Evolutionary conservation across 2,888 invertebrate genomes (phyloP), one percentile per base, ranked within the genome.

Genomic region (Polymixis flavicincta): DNA sequence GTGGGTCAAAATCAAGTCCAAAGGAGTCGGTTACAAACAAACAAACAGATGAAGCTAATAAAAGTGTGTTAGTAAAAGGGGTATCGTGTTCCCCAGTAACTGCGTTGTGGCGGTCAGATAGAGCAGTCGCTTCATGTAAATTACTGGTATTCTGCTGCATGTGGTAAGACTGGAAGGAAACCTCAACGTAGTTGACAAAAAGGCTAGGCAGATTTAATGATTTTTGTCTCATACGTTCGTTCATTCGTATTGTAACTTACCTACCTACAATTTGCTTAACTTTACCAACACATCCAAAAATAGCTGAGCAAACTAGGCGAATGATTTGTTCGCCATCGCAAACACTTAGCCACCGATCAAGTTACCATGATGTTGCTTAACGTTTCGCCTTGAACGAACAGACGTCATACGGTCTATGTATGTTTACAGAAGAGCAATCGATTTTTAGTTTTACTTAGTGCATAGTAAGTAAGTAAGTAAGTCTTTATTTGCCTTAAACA

Each of bases 301-400:
- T 72, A 82, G 25, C 48, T 9, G 1, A 66, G 32, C 54, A 73
- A 83, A 83, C 72, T 13, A 55, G 71, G 22, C 67, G n/a, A 71
- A 74, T 84, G 55, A 82, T 82, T 80, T 69, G 71, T 66, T 42
- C 61, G 48, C 48, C 84, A 71, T 52, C 54, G 32, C 75, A 72
- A 84, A 80, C 82, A 82, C 80, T 80, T 84, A 80, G 61, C 55
- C 25, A 2, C 48, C 63, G 52, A 55, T 83, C 75, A 60, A 37
- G 75, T 83, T 73, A 67, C 75, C 57, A 70, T 80, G 70, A 75
- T 67, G 64, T 83, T 84, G 66, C 67, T 71, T 67, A 66, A 59
- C 54, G 68, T 19, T 42, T 67, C 57, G 52, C 81, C 84, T 84
- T 80, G 75, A 60, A 45, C 67, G 45, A 48, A 57, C 60, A 71